Base-by-base conservation (phyloP, 2,113 vertebrate genomes). In the Grantiella picta region DNA sequence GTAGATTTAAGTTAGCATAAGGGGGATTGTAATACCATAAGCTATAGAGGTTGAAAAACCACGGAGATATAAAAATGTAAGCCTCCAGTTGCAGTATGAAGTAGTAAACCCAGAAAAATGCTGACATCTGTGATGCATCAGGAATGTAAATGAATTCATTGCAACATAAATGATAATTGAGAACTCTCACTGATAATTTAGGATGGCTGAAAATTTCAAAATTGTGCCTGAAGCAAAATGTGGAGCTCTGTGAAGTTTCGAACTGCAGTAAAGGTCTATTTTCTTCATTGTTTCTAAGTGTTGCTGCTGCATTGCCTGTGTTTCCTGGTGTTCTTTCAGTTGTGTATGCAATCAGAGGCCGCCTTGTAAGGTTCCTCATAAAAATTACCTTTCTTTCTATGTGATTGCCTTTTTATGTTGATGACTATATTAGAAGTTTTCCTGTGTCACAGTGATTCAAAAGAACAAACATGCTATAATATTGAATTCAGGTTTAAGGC, bases 1-100 rank as follows among this genome's bases (percentile, higher is more conserved):
- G 84, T 92, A 95, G 84, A 90, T 94, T 93, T 94, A 93, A 94
- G 84, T 93, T 91, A 73, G 75, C 78, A 95, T 70, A 77, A 95
- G 81, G 78, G 63, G 47, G 60, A 95, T 73, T 95, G 79, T 56
- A 80, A 95, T 71, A 65, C 31, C 82, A 91, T 87, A 94, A 95
- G 64, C 66, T 81, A 21, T 4, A 36, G 75, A 76, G 36, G 59
- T 36, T 91, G 84, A 88, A 80, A 87, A 95, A 24, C 31, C 86
- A 86, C 71, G 82, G 66, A 79, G 78, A 56, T 66, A 25, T 35
- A 72, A 86, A 89, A 82, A 61, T 79, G 25, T 89, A 95, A 95
- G 82, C 57, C 66, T 59, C 49, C 47, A 28, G 33, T 1, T 92
- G 86, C 89, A 53, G 63, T 5, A 65, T 7, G 66, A 68, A 94